Conservation (phyloP, 2,888 invertebrate genomes). For the Yponomeuta plumbellus region DNA sequence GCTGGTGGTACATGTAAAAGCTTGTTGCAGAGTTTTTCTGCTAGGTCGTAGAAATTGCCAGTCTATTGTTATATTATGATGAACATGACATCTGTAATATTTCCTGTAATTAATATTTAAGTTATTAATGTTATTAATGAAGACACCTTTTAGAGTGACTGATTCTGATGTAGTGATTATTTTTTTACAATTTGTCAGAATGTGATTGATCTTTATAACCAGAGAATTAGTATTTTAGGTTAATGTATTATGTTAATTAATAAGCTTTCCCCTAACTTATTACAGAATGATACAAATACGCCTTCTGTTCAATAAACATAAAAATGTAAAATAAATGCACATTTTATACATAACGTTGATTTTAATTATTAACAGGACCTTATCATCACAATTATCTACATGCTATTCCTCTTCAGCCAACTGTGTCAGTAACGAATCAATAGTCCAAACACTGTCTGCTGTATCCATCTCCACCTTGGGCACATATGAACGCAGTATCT, state of each 20-base stretch:
- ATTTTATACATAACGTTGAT: background rate
- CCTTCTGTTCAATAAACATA: background rate
- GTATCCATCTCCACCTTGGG: conserved; percentile 55
- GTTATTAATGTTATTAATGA: no score
- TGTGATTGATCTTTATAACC: background rate
- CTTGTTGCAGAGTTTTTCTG: conserved; percentile 41
- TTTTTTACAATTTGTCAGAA: background rate
- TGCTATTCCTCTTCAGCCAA: conserved; percentile 45
- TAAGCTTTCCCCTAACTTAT: background rate
- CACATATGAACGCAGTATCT: conserved; percentile 52
- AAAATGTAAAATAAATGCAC: background rate
- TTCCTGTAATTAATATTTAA: background rate
- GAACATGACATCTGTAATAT: background rate
- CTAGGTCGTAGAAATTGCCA: conserved; percentile 28
- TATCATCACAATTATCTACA: background rate
- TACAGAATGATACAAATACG: background rate
- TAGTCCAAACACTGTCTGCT: conserved; percentile 63
- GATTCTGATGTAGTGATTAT: background rate
- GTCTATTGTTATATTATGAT: background rate
- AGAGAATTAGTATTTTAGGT: background rate
- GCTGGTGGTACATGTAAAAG: conserved; percentile 78
- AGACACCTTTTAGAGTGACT: background rate
- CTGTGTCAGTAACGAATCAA: conserved; percentile 58
- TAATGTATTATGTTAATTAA: background rate
- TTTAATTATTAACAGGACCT: background rate